phyloP scores from a whole-genome alignment of 2,113 vertebrate genomes.

The Sturnira hondurensis region DNA sequence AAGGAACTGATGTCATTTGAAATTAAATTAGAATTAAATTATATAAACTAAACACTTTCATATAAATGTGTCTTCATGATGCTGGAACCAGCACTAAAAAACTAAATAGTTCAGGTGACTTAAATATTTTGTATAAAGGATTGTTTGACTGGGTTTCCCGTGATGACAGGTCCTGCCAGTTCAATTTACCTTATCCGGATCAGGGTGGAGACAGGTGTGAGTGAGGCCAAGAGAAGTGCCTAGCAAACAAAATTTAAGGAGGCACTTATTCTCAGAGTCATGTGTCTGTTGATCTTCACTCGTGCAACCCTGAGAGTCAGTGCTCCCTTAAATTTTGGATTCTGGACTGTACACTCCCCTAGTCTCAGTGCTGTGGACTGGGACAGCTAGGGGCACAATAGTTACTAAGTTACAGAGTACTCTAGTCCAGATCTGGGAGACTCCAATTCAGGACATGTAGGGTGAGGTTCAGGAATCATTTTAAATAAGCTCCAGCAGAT shows the following conservation, averaged over 20 bases:
- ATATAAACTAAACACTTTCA: neutral
- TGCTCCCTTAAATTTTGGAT: neutral
- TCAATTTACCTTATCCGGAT: neutral
- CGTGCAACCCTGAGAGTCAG: neutral
- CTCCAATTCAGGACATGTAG: neutral
- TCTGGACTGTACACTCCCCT: neutral
- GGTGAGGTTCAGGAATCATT: neutral
- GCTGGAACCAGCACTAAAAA: neutral
- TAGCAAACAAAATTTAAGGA: neutral
- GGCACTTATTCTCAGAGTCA: neutral
- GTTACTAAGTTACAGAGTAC: neutral
- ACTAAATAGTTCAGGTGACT: neutral
- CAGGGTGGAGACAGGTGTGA: neutral
- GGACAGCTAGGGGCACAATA: neutral
- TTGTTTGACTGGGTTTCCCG: neutral
- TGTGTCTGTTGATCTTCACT: neutral
- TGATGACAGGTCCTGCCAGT: neutral
- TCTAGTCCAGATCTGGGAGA: neutral
- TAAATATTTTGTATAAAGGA: neutral
- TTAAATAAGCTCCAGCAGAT: neutral
- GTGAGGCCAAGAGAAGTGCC: neutral
- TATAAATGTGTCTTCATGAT: neutral
- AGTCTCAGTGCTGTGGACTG: neutral
- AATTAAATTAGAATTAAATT: slow-evolving; percentile 36
- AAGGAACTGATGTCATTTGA: slow-evolving; percentile 14